phyloP scores from a whole-genome alignment of 2,888 invertebrate genomes.

The Oligia fasciuncula region DNA sequence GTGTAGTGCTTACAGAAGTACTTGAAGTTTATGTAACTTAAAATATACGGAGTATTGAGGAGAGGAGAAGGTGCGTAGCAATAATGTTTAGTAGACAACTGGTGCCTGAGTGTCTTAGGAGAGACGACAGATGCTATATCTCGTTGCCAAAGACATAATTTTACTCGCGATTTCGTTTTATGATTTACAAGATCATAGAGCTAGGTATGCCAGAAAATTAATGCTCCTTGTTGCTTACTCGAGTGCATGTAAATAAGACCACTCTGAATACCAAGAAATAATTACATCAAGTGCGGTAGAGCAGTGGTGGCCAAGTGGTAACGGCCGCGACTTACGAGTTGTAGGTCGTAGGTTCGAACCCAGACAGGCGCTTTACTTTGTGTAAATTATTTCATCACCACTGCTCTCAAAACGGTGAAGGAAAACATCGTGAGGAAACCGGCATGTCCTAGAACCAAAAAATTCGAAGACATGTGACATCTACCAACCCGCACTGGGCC shows the following conservation, averaged over 20 bases:
- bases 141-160: slow-evolving; percentile 21
- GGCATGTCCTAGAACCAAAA: too few relatives aligned
- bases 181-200: slow-evolving; percentile 14
- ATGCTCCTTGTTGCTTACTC: not conserved
- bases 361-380: too few relatives aligned
- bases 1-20: slow-evolving; percentile 41
- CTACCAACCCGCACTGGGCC: too few relatives aligned
- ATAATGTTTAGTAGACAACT: not conserved
- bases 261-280: slow-evolving; percentile 9
- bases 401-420: too few relatives aligned
- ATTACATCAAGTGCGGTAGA: not conserved
- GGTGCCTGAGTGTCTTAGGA: slow-evolving; percentile 46
- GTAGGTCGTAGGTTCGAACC: too few relatives aligned
- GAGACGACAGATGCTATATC: not conserved
- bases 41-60: slow-evolving; percentile 24
- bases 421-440: too few relatives aligned
- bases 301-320: too few relatives aligned
- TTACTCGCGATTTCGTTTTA: slow-evolving; percentile 10
- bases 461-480: too few relatives aligned
- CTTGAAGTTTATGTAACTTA: slow-evolving; percentile 51
- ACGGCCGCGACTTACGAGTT: too few relatives aligned
- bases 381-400: too few relatives aligned
- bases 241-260: not conserved
- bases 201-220: slow-evolving; percentile 12
- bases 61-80: not conserved